Percentiles rank a stretch among this genome's conserved stretches.
These are phyloP conservation scores for Mobula hypostoma DNA, from an alignment of 2,113 vertebrate genomes.

Conservation along the genomic window DNA sequence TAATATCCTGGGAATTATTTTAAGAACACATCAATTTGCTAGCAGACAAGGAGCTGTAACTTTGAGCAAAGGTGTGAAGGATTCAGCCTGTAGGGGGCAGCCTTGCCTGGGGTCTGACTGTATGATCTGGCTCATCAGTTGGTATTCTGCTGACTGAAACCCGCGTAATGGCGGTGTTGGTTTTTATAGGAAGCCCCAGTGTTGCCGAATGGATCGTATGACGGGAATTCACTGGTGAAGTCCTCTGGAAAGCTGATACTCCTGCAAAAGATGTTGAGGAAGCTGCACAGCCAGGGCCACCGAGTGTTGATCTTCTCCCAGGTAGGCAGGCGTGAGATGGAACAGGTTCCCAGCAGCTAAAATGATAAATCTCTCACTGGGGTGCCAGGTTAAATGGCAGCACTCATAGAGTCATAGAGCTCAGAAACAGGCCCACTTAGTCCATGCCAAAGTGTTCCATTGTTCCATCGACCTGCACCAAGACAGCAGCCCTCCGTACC, in stretches of 20 bases:
- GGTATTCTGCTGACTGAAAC: too few species aligned
- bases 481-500: too few species aligned
- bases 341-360: not conserved
- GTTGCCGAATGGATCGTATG: constrained; percentile 89
- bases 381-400: not conserved
- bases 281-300: constrained; percentile 85
- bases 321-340: constrained; percentile 51
- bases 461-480: too few species aligned
- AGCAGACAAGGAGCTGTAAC: not conserved
- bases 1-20: not conserved
- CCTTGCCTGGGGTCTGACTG: not conserved
- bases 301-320: constrained; percentile 96
- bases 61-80: not conserved
- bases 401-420: too few species aligned
- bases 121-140: not conserved
- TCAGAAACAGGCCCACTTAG: too few species aligned
- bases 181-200: constrained; percentile 79
- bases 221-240: constrained; percentile 86
- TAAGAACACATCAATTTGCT: not conserved
- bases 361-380: not conserved
- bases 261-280: constrained; percentile 94
- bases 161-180: not conserved
- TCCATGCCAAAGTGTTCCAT: too few species aligned
- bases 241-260: constrained; percentile 94
- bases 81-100: not conserved